These are phyloP conservation scores for Mechanitis messenoides DNA, from an alignment of 2,888 invertebrate genomes.

Conservation along the genomic window DNA sequence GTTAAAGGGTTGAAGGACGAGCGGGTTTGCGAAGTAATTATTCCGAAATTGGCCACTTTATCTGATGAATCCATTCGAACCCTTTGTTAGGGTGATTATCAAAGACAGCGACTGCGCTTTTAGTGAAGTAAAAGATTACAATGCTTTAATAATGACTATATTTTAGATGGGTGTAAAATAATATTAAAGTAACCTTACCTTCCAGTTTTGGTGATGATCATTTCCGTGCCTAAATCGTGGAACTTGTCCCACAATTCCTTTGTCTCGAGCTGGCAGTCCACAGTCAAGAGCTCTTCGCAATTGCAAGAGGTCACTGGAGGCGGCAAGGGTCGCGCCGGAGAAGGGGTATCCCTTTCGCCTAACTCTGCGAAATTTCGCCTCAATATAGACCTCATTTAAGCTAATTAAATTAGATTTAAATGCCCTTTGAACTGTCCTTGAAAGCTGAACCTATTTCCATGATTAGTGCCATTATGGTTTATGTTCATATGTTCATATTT, in stretches of 20 bases:
- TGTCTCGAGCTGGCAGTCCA: conserved; percentile 95
- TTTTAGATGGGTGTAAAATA: too few relatives aligned
- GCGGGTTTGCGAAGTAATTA: conserved; percentile 74
- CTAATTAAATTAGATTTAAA: conserved; percentile 2
- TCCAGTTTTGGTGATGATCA: conserved; percentile 99
- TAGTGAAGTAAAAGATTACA: conserved; percentile 66
- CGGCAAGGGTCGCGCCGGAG: conserved; percentile 61
- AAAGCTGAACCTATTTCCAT: not conserved
- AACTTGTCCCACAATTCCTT: conserved; percentile 99
- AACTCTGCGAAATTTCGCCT: conserved; percentile 46
- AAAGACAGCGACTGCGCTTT: conserved; percentile 58
- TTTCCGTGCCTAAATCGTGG: conserved; percentile 95
- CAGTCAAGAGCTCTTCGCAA: conserved; percentile 87
- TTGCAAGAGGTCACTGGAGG: conserved; percentile 81
- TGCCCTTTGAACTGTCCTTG: conserved; percentile 3
- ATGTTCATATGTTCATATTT: not conserved
- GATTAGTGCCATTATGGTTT: not conserved
- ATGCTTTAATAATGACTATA: conserved; percentile 48
- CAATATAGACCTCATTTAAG: conserved; percentile 3
- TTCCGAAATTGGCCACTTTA: conserved; percentile 75
- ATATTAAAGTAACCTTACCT: conserved; percentile 78
- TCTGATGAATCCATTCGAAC: conserved; percentile 73
- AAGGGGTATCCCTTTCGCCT: conserved; percentile 71
- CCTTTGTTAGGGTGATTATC: conserved; percentile 60
- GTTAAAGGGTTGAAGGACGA: conserved; percentile 77